phyloP scores from a whole-genome alignment of 2,888 invertebrate genomes.

The Caradrina kadenii region DNA sequence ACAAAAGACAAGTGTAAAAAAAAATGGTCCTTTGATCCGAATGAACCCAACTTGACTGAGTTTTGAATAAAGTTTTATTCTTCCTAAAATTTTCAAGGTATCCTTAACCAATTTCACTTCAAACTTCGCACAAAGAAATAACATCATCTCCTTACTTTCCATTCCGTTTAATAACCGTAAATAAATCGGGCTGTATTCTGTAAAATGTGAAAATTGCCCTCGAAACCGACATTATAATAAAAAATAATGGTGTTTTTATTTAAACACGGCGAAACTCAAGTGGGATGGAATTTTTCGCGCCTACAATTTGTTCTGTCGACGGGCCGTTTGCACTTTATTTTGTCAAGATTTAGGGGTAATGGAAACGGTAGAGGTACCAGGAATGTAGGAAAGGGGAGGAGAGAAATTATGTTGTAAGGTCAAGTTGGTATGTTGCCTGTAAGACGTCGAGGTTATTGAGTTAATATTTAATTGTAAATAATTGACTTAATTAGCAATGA shows the following conservation, averaged over 20 bases:
- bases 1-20: not conserved
- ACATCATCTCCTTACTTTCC: slow-evolving; percentile 28
- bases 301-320: slow-evolving; percentile 69
- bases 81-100: not conserved
- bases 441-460: not conserved
- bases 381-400: slow-evolving; percentile 22
- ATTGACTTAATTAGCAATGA: not conserved
- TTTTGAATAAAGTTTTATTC: slow-evolving; percentile 3
- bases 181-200: slow-evolving; percentile 54
- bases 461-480: not conserved
- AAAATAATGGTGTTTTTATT: slow-evolving; percentile 71
- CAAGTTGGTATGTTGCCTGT: slow-evolving; percentile 10
- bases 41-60: not conserved
- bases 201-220: slow-evolving; percentile 60
- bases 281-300: slow-evolving; percentile 70
- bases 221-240: slow-evolving; percentile 56
- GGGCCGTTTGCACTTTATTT: slow-evolving; percentile 70
- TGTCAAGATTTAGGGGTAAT: slow-evolving; percentile 56
- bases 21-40: not conserved
- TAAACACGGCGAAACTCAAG: slow-evolving; percentile 60
- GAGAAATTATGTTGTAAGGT: slow-evolving; percentile 21
- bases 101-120: slow-evolving; percentile 1
- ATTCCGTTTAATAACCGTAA: slow-evolving; percentile 51
- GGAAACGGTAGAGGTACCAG: slow-evolving; percentile 58
- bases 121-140: slow-evolving; percentile 24